phyloP scores from a whole-genome alignment of 2,797 vertebrate species.

The Etheostoma perlongum region DNA sequence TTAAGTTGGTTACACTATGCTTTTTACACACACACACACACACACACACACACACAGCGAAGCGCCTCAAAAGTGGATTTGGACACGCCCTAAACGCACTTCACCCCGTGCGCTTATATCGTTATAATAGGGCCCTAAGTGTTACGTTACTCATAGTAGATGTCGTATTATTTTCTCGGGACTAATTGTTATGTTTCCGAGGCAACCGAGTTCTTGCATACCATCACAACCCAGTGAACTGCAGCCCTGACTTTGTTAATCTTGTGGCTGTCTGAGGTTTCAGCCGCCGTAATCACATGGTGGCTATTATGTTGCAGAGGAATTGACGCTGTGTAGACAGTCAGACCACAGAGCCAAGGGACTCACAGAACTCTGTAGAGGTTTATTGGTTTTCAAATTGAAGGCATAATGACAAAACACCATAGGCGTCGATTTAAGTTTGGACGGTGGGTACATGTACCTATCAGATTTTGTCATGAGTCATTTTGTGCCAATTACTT shows the following conservation, averaged over 20 bases:
- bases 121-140: too few relatives aligned
- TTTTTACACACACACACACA: too few relatives aligned
- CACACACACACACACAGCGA: too few relatives aligned
- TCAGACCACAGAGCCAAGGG: conserved; percentile 3
- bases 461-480: too few relatives aligned
- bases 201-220: neutral
- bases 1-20: too few relatives aligned
- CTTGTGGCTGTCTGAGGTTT: conserved; percentile 33
- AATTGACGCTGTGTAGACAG: conserved; percentile 39
- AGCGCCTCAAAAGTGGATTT: too few relatives aligned
- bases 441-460: too few relatives aligned
- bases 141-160: neutral
- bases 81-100: too few relatives aligned
- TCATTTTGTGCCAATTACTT: too few relatives aligned
- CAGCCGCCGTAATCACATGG: conserved; percentile 21
- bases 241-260: conserved; percentile 24
- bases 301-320: conserved; percentile 22
- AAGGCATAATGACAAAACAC: neutral
- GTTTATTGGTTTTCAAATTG: conserved; percentile 31
- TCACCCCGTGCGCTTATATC: too few relatives aligned
- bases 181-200: neutral
- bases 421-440: too few relatives aligned
- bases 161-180: neutral
- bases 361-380: conserved; percentile 15
- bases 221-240: neutral